Evolutionary conservation across 2,797 vertebrate genomes (phyloP), one percentile per base, ranked within the genome.

Genomic region (Mareca penelope): DNA sequence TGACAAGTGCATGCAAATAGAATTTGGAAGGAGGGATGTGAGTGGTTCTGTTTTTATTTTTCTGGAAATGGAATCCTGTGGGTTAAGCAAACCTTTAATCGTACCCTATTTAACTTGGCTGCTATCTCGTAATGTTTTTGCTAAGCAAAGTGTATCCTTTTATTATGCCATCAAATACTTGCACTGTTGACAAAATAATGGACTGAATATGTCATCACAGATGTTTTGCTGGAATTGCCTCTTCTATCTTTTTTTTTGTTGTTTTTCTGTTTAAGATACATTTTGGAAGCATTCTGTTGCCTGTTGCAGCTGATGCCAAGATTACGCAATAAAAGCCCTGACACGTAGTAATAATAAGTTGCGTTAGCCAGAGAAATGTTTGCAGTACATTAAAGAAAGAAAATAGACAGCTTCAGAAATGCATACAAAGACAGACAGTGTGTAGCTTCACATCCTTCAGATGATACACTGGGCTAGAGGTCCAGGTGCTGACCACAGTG

Each of bases 141-240:
- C 64, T 96, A 96, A 93, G 85, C 85, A 93, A 97, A 97, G 91
- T 87, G 50, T 84, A 87, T 97, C 92, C 72, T 88, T 80, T 95
- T 94, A 96, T 94, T 57, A 94, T 94, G 72, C 93, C 86, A 96
- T 87, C 84, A 93, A 83, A 96, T 80, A 79, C 88, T 95, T 80
- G 83, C 75, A 55, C 71, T 95, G 88, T 93, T 96, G 96, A 96
- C 92, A 97, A 93, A 97, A 88, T 95, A 96, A 95, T 61, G 63
- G 80, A 79, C 82, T 87, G 94, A 89, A 75, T 90, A 90, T 95
- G 95, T 95, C 80, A 96, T 85, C 90, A 86, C 94, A 97, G 91
- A 91, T 96, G 85, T 96, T 96, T 93, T 55, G 75, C 83, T 94
- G 93, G 57, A 94, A 81, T 95, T 96, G 95, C 90, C 56, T 64